Conservation (phyloP, 2,797 vertebrate genomes). For the Pangasius macronema region DNA sequence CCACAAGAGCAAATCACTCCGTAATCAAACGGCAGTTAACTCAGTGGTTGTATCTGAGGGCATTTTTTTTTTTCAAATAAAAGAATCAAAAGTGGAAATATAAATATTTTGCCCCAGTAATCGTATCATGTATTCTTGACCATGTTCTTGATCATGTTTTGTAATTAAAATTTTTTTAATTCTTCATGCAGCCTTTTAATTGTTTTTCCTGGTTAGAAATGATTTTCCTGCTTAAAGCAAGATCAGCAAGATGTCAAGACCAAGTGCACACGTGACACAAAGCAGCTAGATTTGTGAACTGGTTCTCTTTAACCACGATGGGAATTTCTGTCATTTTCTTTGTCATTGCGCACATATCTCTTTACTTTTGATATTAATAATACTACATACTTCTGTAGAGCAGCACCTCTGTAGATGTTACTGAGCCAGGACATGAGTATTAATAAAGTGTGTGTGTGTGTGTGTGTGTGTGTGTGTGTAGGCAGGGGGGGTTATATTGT, state of each 20-base stretch:
- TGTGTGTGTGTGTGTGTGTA: no score
- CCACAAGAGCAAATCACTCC: background rate
- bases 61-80: background rate
- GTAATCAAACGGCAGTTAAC: background rate
- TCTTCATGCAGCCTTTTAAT: background rate
- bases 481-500: background rate
- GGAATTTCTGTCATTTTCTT: slow-evolving; percentile 2
- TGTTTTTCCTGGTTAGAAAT: background rate
- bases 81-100: background rate
- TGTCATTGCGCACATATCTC: background rate
- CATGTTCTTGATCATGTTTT: background rate
- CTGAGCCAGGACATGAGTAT: background rate
- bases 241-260: background rate
- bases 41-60: background rate
- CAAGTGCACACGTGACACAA: background rate
- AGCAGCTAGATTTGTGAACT: background rate
- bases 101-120: background rate
- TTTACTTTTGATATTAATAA: background rate
- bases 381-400: background rate
- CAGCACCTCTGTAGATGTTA: background rate
- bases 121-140: background rate
- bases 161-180: background rate
- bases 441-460: background rate
- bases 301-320: background rate
- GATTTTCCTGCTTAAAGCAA: background rate